A percentile compares a stretch with the other conserved stretches of the same genome.
These are phyloP conservation scores for Stegophylla sp. DNA, from an alignment of 2,888 invertebrate species.

Conservation along the genomic window DNA sequence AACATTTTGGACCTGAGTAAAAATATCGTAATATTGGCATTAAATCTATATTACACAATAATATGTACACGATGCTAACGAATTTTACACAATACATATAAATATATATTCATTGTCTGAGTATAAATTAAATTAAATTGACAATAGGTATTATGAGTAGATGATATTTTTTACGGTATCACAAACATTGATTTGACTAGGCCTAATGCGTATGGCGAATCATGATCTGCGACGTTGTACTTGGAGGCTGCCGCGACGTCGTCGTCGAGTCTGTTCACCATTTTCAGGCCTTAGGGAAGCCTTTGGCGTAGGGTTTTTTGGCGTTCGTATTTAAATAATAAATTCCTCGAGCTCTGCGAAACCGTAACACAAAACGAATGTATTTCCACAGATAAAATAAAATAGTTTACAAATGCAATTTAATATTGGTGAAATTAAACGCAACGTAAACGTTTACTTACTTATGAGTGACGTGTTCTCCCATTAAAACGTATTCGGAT, in stretches of 20 bases:
- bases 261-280: no score
- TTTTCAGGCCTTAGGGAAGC: conserved; percentile 76
- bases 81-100: neutral
- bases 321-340: conserved; percentile 87
- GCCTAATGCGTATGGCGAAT: neutral
- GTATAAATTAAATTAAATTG: neutral
- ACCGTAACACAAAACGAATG: neutral
- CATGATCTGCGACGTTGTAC: neutral
- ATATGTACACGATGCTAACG: neutral
- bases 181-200: conserved; percentile 7
- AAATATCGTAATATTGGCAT: neutral
- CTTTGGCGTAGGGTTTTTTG: conserved; percentile 83
- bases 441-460: conserved; percentile 66
- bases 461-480: conserved; percentile 81
- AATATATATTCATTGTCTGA: neutral
- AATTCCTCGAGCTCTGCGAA: conserved; percentile 78
- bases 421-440: neutral
- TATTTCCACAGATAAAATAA: conserved; percentile 26
- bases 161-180: neutral
- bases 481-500: conserved; percentile 83
- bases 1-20: neutral
- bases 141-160: neutral
- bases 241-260: neutral
- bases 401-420: neutral
- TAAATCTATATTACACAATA: neutral